Percentiles rank a stretch among this genome's conserved stretches.
Evolutionary conservation across 2,113 vertebrate species (phyloP).

Genomic region (Python bivittatus): DNA sequence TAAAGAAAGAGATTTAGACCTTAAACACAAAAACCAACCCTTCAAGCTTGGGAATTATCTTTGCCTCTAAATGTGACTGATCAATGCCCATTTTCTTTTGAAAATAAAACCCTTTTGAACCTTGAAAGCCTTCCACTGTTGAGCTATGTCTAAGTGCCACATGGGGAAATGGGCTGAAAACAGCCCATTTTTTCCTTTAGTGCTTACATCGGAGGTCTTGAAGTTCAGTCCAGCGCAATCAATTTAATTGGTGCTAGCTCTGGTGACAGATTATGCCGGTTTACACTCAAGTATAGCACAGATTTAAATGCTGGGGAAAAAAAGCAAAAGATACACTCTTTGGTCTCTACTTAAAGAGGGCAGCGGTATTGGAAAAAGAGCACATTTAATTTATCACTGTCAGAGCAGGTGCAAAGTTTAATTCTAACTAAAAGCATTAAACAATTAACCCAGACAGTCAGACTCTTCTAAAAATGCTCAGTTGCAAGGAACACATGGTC

Average conservation of each 20-base stretch:
- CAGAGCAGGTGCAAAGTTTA: constrained; percentile 88
- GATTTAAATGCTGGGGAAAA: constrained; percentile 77
- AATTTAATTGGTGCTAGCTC: constrained; percentile 92
- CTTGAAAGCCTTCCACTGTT: constrained; percentile 89
- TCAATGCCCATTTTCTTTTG: constrained; percentile 92
- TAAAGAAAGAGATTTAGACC: constrained; percentile 87
- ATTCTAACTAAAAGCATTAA: constrained; percentile 91
- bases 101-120: constrained; percentile 98
- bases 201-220: constrained; percentile 86
- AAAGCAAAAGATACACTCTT: constrained; percentile 83
- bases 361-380: constrained; percentile 84
- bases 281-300: constrained; percentile 85
- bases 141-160: constrained; percentile 84
- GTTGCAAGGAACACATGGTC: constrained; percentile 77
- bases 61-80: constrained; percentile 87
- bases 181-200: constrained; percentile 85
- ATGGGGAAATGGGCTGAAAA: constrained; percentile 82
- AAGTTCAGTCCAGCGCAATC: constrained; percentile 93
- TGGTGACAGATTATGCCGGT: constrained; percentile 95
- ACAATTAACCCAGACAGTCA: constrained; percentile 86
- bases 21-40: constrained; percentile 87
- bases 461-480: constrained; percentile 80
- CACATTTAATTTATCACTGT: constrained; percentile 88
- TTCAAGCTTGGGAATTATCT: constrained; percentile 86
- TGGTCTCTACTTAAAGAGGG: constrained; percentile 86